Conservation (phyloP, 2,888 invertebrate genomes). For the Autographa pulchrina region DNA sequence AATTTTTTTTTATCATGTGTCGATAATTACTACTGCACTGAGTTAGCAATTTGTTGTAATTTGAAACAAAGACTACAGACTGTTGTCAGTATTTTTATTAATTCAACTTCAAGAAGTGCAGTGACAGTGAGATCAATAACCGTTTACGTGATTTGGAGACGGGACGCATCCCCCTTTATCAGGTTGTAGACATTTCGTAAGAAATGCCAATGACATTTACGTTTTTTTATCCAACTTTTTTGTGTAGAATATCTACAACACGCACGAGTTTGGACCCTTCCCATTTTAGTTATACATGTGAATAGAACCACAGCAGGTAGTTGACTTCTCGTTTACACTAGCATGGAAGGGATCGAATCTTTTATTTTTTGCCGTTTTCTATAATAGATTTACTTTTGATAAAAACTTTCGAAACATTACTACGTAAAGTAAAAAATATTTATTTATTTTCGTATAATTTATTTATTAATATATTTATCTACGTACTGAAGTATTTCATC, state of each 20-base stretch:
- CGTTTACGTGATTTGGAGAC: neutral
- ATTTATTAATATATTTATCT: neutral
- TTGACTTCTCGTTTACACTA: conserved; percentile 53
- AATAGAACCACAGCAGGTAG: conserved; percentile 54
- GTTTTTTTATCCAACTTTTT: conserved; percentile 42
- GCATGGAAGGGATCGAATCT: conserved; percentile 38
- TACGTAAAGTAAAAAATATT: conserved; percentile 9
- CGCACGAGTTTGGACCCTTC: conserved; percentile 38
- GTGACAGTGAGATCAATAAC: conserved; percentile 2
- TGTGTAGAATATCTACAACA: conserved; percentile 34
- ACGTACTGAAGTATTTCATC: neutral
- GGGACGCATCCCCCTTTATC: conserved; percentile 17
- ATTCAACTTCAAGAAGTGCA: neutral
- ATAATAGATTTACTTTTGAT: conserved; percentile 45
- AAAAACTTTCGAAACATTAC: conserved; percentile 26
- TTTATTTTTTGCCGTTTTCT: conserved; percentile 49
- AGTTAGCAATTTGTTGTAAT: no score
- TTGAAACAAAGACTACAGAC: no score
- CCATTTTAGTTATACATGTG: conserved; percentile 34
- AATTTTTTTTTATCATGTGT: no score
- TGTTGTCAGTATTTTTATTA: no score
- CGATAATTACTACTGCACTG: no score
- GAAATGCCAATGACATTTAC: conserved; percentile 45
- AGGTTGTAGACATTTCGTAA: conserved; percentile 27
- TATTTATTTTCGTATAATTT: neutral